A percentile compares a stretch with the other conserved stretches of the same genome.
phyloP scores from a whole-genome alignment of 2,888 invertebrate genomes.

The Ceraclea dissimilis region DNA sequence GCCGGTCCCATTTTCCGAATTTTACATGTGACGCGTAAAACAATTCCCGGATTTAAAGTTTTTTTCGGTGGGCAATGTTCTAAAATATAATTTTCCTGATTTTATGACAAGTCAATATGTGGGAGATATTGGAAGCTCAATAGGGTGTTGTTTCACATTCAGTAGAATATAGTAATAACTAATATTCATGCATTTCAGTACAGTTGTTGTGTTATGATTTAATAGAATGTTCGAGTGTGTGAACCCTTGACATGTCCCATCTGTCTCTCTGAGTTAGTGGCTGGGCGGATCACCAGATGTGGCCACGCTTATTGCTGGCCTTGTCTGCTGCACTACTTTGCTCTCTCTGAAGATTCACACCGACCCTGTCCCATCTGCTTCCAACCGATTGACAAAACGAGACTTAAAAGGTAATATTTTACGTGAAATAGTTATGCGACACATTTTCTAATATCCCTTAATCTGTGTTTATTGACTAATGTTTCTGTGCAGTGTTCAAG shows the following conservation, averaged over 20 bases:
- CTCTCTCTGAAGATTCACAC: slow-evolving; percentile 75
- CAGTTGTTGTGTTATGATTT: slow-evolving; percentile 22
- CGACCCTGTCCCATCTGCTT: slow-evolving; percentile 90
- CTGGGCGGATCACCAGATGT: slow-evolving; percentile 88
- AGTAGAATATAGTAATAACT: no score
- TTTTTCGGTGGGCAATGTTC: no score
- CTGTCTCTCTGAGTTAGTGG: slow-evolving; percentile 78
- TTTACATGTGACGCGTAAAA: no score
- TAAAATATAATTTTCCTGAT: no score
- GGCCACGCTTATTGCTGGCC: slow-evolving; percentile 97
- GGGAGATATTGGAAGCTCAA: no score
- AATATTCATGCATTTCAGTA: no score
- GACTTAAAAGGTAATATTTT: slow-evolving; percentile 53
- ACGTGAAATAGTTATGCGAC: background rate
- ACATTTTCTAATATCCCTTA: background rate
- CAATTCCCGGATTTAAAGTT: no score
- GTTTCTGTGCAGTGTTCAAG: slow-evolving; percentile 47
- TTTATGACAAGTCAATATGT: no score
- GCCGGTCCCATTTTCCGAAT: no score
- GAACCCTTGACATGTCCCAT: slow-evolving; percentile 72
- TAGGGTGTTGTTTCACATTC: no score
- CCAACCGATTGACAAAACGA: slow-evolving; percentile 68
- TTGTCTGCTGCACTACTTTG: slow-evolving; percentile 86
- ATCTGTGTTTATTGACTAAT: background rate
- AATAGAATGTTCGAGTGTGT: slow-evolving; percentile 52